A percentile compares a stretch with the other conserved stretches of the same genome.
phyloP scores from a whole-genome alignment of 2,888 invertebrate genomes.

The Pterostichus niger region DNA sequence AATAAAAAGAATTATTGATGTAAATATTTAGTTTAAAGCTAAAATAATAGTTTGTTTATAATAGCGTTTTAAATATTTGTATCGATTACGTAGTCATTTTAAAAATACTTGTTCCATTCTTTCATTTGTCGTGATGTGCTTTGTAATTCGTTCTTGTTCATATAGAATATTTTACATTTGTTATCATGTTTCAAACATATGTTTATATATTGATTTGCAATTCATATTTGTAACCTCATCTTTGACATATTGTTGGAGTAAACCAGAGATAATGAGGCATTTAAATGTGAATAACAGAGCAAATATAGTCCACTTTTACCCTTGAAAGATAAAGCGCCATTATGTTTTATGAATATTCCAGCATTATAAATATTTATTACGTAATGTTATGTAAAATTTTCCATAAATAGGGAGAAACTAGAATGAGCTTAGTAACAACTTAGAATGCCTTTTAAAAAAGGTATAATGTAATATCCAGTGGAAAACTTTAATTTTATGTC shows the following conservation, averaged over 20 bases:
- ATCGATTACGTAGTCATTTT: background rate
- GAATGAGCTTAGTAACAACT: constrained; percentile 6
- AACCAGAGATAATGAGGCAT: constrained; percentile 41
- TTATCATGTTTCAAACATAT: constrained; percentile 25
- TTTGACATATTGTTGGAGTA: constrained; percentile 37
- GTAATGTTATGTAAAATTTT: constrained; percentile 9
- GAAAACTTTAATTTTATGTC: too few species aligned
- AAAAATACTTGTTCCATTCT: background rate
- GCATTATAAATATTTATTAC: constrained; percentile 46
- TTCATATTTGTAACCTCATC: constrained; percentile 57
- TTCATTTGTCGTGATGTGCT: background rate
- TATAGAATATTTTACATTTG: background rate
- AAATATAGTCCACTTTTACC: constrained; percentile 52
- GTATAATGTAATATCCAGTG: background rate
- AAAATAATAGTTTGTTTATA: too few species aligned
- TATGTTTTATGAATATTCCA: constrained; percentile 13
- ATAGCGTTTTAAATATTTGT: background rate
- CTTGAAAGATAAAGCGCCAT: constrained; percentile 49
- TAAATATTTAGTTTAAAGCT: background rate
- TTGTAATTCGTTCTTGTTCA: background rate
- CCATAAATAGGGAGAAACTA: background rate
- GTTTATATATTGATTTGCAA: constrained; percentile 55
- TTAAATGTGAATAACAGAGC: constrained; percentile 55
- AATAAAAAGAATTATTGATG: constrained; percentile 15
- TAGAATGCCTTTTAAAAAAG: background rate